Conservation (phyloP, 2,888 invertebrate species). For the Pterostichus niger region DNA sequence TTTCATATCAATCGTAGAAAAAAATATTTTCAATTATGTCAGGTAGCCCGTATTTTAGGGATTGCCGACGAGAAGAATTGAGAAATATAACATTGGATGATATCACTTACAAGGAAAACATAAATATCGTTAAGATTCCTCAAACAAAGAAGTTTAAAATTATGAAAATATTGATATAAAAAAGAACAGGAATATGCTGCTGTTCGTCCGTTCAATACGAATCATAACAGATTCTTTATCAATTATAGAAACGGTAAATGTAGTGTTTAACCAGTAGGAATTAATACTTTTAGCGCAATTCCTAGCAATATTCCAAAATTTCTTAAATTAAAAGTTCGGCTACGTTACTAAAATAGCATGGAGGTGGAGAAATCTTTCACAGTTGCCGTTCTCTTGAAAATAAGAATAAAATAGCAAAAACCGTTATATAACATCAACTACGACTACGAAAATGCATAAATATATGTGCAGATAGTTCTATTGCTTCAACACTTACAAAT, state of each 20-base stretch:
- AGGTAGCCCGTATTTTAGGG: not conserved
- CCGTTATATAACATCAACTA: conserved; percentile 67
- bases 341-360: conserved; percentile 69
- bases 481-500: too few relatives aligned
- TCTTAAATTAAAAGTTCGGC: conserved; percentile 66
- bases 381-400: conserved; percentile 67
- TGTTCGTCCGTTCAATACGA: not conserved
- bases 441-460: too few relatives aligned
- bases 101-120: not conserved
- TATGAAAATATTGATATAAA: not conserved
- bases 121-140: not conserved
- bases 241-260: not conserved
- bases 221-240: not conserved
- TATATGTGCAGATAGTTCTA: too few relatives aligned
- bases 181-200: not conserved
- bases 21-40: not conserved
- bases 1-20: too few relatives aligned
- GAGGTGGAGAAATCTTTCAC: conserved; percentile 67
- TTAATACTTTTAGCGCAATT: not conserved
- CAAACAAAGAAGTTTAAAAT: not conserved
- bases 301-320: conserved; percentile 1
- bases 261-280: not conserved
- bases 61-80: conserved; percentile 81
- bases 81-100: conserved; percentile 69
- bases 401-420: not conserved